Base-by-base conservation (phyloP, 2,113 vertebrate species). In the Lichenostomus cassidix region DNA sequence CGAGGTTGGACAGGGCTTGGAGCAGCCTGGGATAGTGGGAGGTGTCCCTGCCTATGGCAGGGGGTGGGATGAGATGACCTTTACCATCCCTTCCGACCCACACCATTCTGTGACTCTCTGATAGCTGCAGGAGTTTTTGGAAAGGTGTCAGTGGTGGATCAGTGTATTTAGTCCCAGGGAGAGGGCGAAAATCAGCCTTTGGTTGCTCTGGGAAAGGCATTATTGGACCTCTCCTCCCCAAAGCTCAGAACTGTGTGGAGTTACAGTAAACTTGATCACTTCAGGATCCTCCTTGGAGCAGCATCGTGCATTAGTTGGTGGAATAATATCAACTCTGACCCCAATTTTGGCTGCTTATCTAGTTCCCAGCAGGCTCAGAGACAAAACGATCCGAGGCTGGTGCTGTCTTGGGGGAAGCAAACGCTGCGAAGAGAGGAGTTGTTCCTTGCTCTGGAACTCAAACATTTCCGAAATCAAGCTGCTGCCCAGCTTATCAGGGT, bases 221-320 rank as follows among this genome's bases (percentile, higher is more conserved):
- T 4, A 2, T 0, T 55, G 46, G 24, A 41, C 20, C 4, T 67
- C 12, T 78, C 35, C 44, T 52, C 49, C 64, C 28, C 23, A 55
- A 91, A 87, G 13, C 27, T 39, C 9, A 17, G 24, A 68, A 14
- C 35, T 47, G 10, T 8, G 15, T 14, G 47, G 33, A 18, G 52
- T 44, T 65, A 39, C 1, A 1, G 27, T 5, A 18, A 67, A 67
- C 2, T 9, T 0, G 0, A 20, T 29, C 11, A 3, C 47, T 79
- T 41, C 15, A 68, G 44, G 58, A 12, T 62, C 22, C 25, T 70
- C 27, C 21, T 25, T 39, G 42, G 25, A 14, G 49, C 50, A 27
- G 15, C 27, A 25, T 9, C 0, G 0, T 33, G 47, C 44, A 37
- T 75, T 33, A 44, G 11, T 11, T 83, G 59, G 53, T 42, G 87